Evolutionary conservation across 2,888 invertebrate species (phyloP).

Genomic region (Nezara viridula): DNA sequence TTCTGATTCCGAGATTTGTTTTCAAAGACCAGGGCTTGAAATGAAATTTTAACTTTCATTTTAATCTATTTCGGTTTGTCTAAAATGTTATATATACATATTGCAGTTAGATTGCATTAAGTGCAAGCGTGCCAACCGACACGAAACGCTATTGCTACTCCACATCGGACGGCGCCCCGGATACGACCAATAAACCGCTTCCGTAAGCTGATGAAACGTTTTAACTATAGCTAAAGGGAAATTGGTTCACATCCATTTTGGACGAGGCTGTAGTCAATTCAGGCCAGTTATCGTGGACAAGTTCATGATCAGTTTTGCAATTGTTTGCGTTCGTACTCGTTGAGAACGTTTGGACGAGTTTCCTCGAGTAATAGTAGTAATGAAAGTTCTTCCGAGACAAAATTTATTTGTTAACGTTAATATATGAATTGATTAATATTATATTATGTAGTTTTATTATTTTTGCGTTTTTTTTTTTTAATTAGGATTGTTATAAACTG

Average conservation of each 20-base stretch:
- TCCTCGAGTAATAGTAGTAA: neutral
- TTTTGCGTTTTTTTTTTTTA: too few relatives aligned
- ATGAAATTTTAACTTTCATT: too few relatives aligned
- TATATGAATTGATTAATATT: too few relatives aligned
- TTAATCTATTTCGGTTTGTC: too few relatives aligned
- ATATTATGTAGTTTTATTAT: too few relatives aligned
- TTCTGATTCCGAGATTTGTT: too few relatives aligned
- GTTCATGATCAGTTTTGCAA: constrained; percentile 10
- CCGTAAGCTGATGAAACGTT: constrained; percentile 44
- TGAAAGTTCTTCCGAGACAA: too few relatives aligned
- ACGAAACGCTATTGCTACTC: neutral
- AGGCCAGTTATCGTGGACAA: constrained; percentile 11
- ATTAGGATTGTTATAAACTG: too few relatives aligned
- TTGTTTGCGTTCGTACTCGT: neutral
- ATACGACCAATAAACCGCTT: constrained; percentile 35
- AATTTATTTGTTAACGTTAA: too few relatives aligned
- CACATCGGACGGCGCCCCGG: constrained; percentile 19
- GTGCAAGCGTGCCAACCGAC: neutral
- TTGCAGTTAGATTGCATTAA: neutral
- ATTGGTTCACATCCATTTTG: constrained; percentile 40
- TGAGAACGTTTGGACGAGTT: neutral
- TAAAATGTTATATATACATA: neutral
- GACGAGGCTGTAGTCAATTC: neutral
- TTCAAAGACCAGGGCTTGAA: too few relatives aligned
- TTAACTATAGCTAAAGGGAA: constrained; percentile 33